These are phyloP conservation scores for Latrodectus hesperus DNA, from an alignment of 2,888 invertebrate genomes.

Conservation along the genomic window DNA sequence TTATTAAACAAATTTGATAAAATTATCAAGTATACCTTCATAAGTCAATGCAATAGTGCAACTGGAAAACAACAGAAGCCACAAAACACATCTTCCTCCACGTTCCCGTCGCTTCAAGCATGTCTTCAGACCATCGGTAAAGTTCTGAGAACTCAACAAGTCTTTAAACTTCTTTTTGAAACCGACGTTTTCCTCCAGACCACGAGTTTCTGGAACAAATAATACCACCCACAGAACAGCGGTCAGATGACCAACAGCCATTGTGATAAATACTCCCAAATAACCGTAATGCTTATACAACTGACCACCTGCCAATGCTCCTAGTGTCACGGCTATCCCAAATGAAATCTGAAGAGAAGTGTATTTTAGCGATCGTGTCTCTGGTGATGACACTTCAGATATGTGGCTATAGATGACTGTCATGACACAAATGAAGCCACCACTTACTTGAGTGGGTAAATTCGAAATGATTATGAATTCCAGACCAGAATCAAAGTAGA, in stretches of 20 bases:
- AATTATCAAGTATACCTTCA: constrained; percentile 36
- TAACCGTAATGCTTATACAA: constrained; percentile 45
- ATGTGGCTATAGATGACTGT: constrained; percentile 58
- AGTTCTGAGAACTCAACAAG: constrained; percentile 44
- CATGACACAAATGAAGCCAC: constrained; percentile 53
- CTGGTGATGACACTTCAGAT: constrained; percentile 49
- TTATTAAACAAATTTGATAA: background rate
- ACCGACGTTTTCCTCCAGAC: constrained; percentile 10
- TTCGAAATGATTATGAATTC: constrained; percentile 46
- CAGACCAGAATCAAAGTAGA: constrained; percentile 39
- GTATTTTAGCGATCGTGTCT: constrained; percentile 52
- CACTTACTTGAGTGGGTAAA: constrained; percentile 35
- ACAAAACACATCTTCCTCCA: constrained; percentile 56
- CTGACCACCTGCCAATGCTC: constrained; percentile 51
- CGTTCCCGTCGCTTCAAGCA: constrained; percentile 35
- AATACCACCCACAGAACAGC: constrained; percentile 47
- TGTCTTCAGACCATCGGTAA: constrained; percentile 45
- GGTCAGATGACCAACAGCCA: constrained; percentile 23
- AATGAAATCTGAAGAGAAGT: constrained; percentile 74
- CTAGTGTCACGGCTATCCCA: constrained; percentile 81
- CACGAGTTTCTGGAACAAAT: constrained; percentile 49
- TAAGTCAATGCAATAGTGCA: constrained; percentile 54
- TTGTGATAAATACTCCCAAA: constrained; percentile 20
- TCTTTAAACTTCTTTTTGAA: constrained; percentile 43
- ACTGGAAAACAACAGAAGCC: constrained; percentile 62